Evolutionary conservation across 2,888 invertebrate species (phyloP).

Genomic region (Adineta ricciae): DNA sequence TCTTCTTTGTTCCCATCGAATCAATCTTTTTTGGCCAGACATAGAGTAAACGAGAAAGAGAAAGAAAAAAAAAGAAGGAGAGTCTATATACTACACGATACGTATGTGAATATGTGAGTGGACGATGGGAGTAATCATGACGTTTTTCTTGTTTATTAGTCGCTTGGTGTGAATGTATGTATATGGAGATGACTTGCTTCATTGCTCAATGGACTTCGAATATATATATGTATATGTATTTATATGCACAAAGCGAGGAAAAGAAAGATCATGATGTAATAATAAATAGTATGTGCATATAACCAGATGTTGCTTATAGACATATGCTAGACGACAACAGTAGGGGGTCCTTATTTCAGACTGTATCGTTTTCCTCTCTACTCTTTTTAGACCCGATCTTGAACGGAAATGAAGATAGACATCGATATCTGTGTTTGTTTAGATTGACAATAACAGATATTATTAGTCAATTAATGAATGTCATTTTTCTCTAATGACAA

Average conservation of each 20-base stretch:
- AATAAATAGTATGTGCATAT: not conserved
- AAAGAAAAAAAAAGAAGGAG: not conserved
- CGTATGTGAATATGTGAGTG: not conserved
- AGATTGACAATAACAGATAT: not conserved
- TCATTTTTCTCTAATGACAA: not conserved
- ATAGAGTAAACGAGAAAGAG: not conserved
- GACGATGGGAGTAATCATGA: not conserved
- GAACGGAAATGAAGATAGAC: not conserved
- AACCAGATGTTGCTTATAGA: not conserved
- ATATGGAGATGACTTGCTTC: not conserved
- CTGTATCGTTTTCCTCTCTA: not conserved
- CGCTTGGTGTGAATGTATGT: not conserved
- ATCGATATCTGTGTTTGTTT: not conserved
- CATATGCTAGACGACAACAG: not conserved
- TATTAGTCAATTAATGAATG: not conserved
- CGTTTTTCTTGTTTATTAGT: conserved; percentile 1
- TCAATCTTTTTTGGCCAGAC: not conserved
- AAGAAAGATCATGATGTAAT: not conserved
- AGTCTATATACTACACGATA: not conserved
- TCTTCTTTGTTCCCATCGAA: not conserved
- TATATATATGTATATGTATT: not conserved
- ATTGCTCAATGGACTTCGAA: not conserved
- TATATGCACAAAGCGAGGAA: not conserved
- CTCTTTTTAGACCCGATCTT: not conserved
- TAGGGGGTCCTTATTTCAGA: not conserved